Evolutionary conservation across 2,113 vertebrate genomes (phyloP), one percentile per base, ranked within the genome.

Genomic region (Laterallus jamaicensis): DNA sequence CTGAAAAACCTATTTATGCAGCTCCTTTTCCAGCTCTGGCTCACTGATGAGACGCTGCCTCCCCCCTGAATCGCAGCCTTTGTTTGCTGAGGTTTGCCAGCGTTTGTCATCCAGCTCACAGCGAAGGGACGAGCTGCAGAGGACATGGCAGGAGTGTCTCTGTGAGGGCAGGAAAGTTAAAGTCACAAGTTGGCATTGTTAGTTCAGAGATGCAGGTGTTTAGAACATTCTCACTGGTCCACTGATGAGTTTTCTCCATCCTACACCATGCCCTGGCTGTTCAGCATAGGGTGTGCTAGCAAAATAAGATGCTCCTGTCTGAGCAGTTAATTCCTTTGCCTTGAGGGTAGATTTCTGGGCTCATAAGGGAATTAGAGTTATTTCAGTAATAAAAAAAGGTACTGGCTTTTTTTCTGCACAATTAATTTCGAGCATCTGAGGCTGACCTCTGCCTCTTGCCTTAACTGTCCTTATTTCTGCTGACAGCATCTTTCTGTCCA

Each of bases 351-450:
- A 68, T 80, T 90, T 77, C 68, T 84, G 28, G 24, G 21, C 28
- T 90, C 9, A 0, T 28, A 71, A 86, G 4, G 29, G 52, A 56
- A 75, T 81, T 40, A 19, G 31, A 90, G 86, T 81, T 78, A 81
- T 81, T 90, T 74, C 59, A 70, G 47, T n/a, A 73, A 79, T 76
- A 67, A 71, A 84, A 75, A 32, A 32, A 70, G 19, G 49, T 28
- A 24, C 2, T 40, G 42, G 2, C 0, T 79, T 75, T 88, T 62
- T 73, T 80, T 75, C 60, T 60, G 18, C 44, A 35, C 0, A 0
- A 81, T 82, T 77, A 81, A 88, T 71, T 90, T 76, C 37, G 74
- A 5, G 44, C n/a, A 62, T 69, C 32, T 18, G 28, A 70, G 39
- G 25, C n/a, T 77, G 75, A 88, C 58, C 79, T 74, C 75, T 77